Percentiles rank a stretch among this genome's conserved stretches.
These are phyloP conservation scores for Trididemnum nubilum DNA, from an alignment of 23 tunicate genomes.

Conservation along the genomic window DNA sequence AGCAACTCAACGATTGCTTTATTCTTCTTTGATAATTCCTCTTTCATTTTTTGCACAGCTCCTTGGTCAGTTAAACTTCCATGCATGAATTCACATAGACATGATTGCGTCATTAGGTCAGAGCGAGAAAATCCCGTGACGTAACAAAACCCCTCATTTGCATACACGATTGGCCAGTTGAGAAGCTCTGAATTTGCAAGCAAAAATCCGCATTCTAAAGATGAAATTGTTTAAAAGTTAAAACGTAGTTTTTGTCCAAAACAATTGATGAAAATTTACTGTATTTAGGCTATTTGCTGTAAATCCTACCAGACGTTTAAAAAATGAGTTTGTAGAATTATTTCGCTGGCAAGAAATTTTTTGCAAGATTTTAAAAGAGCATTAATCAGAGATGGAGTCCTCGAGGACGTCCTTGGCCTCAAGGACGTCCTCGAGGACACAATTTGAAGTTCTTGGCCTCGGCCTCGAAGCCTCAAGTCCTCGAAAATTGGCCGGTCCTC, in stretches of 20 bases:
- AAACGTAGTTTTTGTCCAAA: neutral
- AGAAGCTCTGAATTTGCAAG: slow-evolving; percentile 85
- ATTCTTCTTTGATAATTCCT: slow-evolving; percentile 53
- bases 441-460: no score
- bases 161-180: slow-evolving; percentile 95
- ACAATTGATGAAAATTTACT: neutral
- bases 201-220: slow-evolving; percentile 65
- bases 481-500: no score
- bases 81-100: slow-evolving; percentile 83
- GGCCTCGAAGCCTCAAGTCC: no score
- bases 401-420: no score
- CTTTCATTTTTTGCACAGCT: slow-evolving; percentile 59
- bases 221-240: neutral
- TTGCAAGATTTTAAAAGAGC: no score
- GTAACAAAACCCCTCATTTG: slow-evolving; percentile 82
- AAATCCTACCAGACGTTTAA: no score
- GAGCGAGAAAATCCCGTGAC: slow-evolving; percentile 83
- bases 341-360: no score
- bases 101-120: slow-evolving; percentile 72
- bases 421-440: no score
- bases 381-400: no score
- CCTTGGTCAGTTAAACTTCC: slow-evolving; percentile 57
- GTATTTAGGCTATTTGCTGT: no score
- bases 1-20: slow-evolving; percentile 41
- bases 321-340: no score